These are phyloP conservation scores for Machaerirhynchus nigripectus DNA, from an alignment of 2,113 vertebrate genomes.

Conservation along the genomic window DNA sequence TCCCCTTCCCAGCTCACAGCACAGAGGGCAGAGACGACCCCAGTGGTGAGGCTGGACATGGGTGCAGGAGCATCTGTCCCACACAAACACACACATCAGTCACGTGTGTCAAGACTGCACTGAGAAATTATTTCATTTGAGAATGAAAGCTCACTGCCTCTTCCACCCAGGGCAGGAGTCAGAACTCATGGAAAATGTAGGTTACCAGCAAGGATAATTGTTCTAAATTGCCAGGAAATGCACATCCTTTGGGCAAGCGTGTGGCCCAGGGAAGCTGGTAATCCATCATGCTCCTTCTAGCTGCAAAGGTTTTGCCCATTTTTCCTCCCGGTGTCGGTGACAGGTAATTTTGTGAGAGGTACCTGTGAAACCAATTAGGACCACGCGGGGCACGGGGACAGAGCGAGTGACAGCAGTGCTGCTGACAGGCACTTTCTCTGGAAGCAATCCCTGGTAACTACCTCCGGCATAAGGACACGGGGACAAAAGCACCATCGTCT, in stretches of 20 bases:
- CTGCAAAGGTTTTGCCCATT: not conserved
- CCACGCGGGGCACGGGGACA: not conserved
- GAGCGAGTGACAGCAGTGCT: not conserved
- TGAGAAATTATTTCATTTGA: not conserved
- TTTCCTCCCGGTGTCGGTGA: not conserved
- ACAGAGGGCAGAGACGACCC: accelerated
- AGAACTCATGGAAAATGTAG: not conserved
- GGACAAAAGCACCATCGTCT: not conserved
- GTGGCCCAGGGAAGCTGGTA: not conserved
- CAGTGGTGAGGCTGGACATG: accelerated
- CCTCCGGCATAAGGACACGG: not conserved
- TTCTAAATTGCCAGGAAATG: not conserved
- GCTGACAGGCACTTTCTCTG: constrained; percentile 5
- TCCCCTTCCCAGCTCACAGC: accelerated
- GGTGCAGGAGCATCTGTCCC: not conserved
- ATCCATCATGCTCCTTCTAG: not conserved
- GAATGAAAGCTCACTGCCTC: not conserved
- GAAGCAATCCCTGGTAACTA: not conserved
- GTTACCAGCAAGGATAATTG: not conserved
- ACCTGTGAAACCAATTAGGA: constrained; percentile 2
- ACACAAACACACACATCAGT: not conserved
- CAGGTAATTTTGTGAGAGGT: not conserved
- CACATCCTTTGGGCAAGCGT: not conserved
- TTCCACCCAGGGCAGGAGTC: not conserved
- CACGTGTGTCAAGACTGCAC: accelerated